Base-by-base conservation (phyloP, 1,140 invertebrate species). In the Schlechtendalia chinensis region DNA sequence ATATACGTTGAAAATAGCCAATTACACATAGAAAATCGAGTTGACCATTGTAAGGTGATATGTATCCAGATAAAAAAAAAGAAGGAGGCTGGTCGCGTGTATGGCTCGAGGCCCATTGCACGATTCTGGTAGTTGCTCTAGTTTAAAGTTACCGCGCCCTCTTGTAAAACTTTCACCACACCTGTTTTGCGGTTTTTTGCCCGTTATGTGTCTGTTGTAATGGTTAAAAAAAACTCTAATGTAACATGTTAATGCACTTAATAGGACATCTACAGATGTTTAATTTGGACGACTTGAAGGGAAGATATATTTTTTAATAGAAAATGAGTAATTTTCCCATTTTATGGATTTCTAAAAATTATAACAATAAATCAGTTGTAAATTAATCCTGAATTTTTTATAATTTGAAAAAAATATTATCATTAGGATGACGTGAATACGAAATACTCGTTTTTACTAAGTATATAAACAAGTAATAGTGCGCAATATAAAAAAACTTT, bases 101-200 rank as follows among this genome's bases (percentile, higher is more conserved):
- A 63, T 79, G 16, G 75, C 75, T 79, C 39, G 75, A 61, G 75
- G 75, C 75, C 39, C 58, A 79, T 79, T 79, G 75, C 75, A 79
- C 75, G 75, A 79, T 79, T 79, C 75, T 79, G 75, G 75, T 79
- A 79, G 75, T 79, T 79, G 75, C 75, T 79, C 75, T 79, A 79
- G 75, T 79, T 79, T 79, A 79, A 79, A 79, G 75, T 79, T 79
- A 79, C 75, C 75, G 75, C 75, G 75, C 75, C 75, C 75, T 79
- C 75, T 79, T 79, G 75, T 79, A 79, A 79, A 79, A 79, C 75
- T 79, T 79, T 79, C 75, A 79, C 75, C 58, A 61, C 75, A 79
- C 75, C 75, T 79, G 75, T 79, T 79, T 79, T 79, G 75, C 39
- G 75, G 75, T 79, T 79, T 79, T 79, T 79, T 47, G 58, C 39